Evolutionary conservation across 2,888 invertebrate species (phyloP), one percentile per base, ranked within the genome.

Genomic region (Eulithis prunata): DNA sequence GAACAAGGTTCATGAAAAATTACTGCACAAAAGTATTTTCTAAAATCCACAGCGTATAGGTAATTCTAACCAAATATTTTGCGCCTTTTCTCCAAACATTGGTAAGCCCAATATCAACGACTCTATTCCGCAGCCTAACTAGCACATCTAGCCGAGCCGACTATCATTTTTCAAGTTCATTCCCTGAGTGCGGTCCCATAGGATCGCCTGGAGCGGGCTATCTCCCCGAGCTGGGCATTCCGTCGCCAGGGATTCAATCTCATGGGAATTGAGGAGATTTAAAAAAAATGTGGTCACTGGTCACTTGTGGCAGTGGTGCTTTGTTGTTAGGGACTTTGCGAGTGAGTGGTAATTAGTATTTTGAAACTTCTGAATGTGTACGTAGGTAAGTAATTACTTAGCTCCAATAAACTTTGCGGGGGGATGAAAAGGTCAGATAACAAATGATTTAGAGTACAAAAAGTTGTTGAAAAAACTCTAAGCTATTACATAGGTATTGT

Each of bases 201-300:
- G 88, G 89, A 85, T 79, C 62, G 69, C 71, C 77, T 77, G 78
- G 79, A 81, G 80, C 71, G 67, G 70, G 65, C 75, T 54, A 58
- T 66, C 70, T 74, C 77, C 77, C 74, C 80, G 80, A 78, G 71
- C 75, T 78, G 86, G 84, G 84, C 81, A 82, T 76, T 77, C 62
- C 78, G 87, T 79, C 91, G 85, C 90, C 77, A 83, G 92, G 92
- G 92, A 92, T 91, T 93, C 91, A 93, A 93, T 92, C 92, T 93
- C 92, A 84, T 74, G 92, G 92, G 92, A 93, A 92, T 93, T 93
- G 72, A 74, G 77, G 73, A 74, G 74, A 78, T 75, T 67, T 78
- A 91, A 93, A 91, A n/a, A 89, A 91, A 89, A 81, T 65, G 70
- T 54, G 38, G 56, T 68, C 66, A 62, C 54, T 41, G 56, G n/a